A percentile compares a stretch with the other conserved stretches of the same genome.
phyloP scores from a whole-genome alignment of 2,113 vertebrate species.

The Hyla sarda region DNA sequence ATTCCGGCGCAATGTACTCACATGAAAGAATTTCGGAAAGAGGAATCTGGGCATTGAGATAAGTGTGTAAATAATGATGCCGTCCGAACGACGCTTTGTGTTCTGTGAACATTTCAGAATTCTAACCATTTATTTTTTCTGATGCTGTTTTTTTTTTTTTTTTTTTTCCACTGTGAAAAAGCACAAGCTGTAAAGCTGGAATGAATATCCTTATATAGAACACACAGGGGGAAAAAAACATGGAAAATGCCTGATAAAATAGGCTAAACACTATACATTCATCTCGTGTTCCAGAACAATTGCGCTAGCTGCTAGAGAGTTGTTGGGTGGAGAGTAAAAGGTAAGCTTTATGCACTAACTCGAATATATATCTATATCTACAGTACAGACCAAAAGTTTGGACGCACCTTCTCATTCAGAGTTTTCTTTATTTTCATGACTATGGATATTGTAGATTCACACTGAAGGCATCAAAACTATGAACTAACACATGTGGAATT shows the following conservation, averaged over 20 bases:
- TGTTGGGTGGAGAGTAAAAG: too few relatives aligned
- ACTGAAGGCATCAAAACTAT: too few relatives aligned
- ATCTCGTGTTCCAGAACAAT: not conserved
- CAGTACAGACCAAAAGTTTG: too few relatives aligned
- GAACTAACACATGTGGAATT: too few relatives aligned
- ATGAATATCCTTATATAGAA: not conserved
- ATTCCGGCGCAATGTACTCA: not conserved
- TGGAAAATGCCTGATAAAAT: not conserved
- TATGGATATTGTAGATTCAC: too few relatives aligned
- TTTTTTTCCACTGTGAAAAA: not conserved
- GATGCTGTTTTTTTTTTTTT: not conserved
- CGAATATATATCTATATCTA: too few relatives aligned
- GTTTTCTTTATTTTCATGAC: too few relatives aligned
- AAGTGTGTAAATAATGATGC: conserved; percentile 36
- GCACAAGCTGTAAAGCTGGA: not conserved
- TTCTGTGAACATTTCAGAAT: conserved; percentile 7
- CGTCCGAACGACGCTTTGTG: not conserved
- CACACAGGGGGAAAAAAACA: not conserved
- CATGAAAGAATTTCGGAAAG: conserved; percentile 8
- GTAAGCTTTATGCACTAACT: too few relatives aligned
- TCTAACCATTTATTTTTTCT: conserved; percentile 6
- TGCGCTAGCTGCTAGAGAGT: too few relatives aligned
- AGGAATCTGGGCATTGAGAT: conserved; percentile 35
- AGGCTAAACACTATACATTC: not conserved
- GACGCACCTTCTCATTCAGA: too few relatives aligned